Conservation (phyloP, 2,797 vertebrate species). For the Luscinia luscinia region DNA sequence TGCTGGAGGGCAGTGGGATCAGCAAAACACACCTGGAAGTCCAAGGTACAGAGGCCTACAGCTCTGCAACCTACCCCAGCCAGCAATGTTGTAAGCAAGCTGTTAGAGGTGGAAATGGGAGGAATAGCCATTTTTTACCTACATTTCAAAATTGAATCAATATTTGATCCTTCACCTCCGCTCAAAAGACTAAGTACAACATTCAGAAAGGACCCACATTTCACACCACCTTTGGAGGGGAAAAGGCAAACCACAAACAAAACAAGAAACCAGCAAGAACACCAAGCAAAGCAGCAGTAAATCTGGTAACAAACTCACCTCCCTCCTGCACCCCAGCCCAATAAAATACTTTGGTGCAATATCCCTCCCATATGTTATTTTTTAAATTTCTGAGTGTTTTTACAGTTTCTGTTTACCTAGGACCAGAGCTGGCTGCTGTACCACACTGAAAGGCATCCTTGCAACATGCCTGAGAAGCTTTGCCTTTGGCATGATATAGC, state of each 20-base stretch:
- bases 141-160: background rate
- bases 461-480: background rate
- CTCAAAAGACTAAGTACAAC: background rate
- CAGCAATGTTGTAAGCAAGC: background rate
- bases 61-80: background rate
- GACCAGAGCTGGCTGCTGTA: background rate
- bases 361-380: background rate
- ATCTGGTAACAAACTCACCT: background rate
- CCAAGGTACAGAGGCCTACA: background rate
- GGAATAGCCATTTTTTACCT: background rate
- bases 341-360: background rate
- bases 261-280: background rate
- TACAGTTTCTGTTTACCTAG: background rate
- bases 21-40: background rate
- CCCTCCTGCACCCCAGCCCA: background rate
- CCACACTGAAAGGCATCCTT: background rate
- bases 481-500: background rate
- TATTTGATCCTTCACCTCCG: background rate
- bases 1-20: background rate
- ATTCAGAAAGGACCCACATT: background rate
- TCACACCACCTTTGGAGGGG: accelerated
- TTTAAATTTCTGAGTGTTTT: background rate
- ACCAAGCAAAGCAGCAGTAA: background rate
- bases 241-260: background rate
- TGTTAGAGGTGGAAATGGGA: background rate